Base-by-base conservation (phyloP, 2,113 vertebrate genomes). In the Poeciliopsis turrubarensis region DNA sequence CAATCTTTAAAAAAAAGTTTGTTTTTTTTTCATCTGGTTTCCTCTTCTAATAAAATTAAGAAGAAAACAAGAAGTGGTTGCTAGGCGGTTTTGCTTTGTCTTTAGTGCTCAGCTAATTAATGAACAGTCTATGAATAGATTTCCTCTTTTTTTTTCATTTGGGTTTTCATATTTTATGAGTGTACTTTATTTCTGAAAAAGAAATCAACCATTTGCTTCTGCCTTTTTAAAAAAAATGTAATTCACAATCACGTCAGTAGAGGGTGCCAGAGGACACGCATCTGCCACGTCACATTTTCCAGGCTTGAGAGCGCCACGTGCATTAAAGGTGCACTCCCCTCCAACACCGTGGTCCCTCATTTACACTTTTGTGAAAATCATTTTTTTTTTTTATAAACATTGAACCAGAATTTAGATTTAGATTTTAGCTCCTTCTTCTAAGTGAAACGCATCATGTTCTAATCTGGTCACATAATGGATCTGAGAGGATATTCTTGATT, bases 391-490 rank as follows among this genome's bases (percentile, higher is more conserved):
- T 69, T 64, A 70, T 73, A 54, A 31, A 34, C 60, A 34, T 51
- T 66, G 73, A 88, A 87, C 86, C 91, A 83, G 86, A 92, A 87
- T 92, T 90, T 88, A 84, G 73, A 78, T 87, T 87, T 88, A 90
- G 72, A 84, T 83, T 92, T 88, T 90, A 90, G 82, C 77, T 74
- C 66, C 85, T 86, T 86, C 89, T 92, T 88, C 90, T 89, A 65
- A 63, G n/a, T 80, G 85, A 87, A 89, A 78, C 82, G 87, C 84
- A 5, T 14, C 79, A 86, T 69, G 70, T 86, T 71, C 62, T 60
- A 71, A 60, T 62, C 77, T 70, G 72, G 84, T 77, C 73, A 3
- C 31, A 72, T 86, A 84, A 87, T 91, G 80, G 70, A 77, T 62
- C 27, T 37, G 70, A 57, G 9, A 57, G 9, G 22, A 57, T 57